Evolutionary conservation across 1,140 invertebrate species (phyloP).

Genomic region (Drosophila persimilis): DNA sequence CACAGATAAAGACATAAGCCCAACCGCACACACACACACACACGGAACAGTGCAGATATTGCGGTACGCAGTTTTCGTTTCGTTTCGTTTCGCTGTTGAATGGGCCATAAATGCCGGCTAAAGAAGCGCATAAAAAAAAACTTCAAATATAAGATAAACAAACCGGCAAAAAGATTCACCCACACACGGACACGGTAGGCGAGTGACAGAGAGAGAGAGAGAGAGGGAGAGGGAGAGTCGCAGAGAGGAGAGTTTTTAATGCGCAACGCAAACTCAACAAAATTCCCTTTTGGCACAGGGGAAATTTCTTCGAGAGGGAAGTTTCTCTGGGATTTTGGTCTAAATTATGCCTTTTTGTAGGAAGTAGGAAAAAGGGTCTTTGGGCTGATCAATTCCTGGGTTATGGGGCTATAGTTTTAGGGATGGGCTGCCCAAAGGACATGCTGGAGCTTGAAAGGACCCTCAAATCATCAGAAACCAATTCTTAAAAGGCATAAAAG

Average conservation of each 20-base stretch:
- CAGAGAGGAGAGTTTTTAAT: constrained; percentile 17
- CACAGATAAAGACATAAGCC: not conserved
- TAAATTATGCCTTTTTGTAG: constrained; percentile 3
- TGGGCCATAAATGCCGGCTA: constrained; percentile 55
- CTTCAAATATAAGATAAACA: constrained; percentile 64
- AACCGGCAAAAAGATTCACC: constrained; percentile 56
- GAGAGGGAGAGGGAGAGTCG: no score
- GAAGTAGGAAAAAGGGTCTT: not conserved
- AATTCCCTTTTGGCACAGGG: constrained; percentile 18
- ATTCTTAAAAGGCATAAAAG: no score
- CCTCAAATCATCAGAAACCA: no score
- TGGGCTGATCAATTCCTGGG: not conserved
- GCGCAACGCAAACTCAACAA: constrained; percentile 58
- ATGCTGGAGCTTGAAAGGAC: no score
- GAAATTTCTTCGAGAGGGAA: constrained; percentile 18
- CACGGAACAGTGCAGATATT: not conserved
- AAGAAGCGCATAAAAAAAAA: constrained; percentile 54
- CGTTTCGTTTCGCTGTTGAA: constrained; percentile 30
- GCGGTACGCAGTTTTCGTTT: constrained; percentile 31
- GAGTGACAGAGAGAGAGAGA: not conserved
- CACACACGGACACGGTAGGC: constrained; percentile 2
- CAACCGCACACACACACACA: not conserved
- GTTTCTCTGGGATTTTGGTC: constrained; percentile 4
- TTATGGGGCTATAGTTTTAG: not conserved
- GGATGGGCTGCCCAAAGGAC: no score